These are phyloP conservation scores for Euglossa dilemma DNA, from an alignment of 1,140 invertebrate genomes.

Conservation along the genomic window DNA sequence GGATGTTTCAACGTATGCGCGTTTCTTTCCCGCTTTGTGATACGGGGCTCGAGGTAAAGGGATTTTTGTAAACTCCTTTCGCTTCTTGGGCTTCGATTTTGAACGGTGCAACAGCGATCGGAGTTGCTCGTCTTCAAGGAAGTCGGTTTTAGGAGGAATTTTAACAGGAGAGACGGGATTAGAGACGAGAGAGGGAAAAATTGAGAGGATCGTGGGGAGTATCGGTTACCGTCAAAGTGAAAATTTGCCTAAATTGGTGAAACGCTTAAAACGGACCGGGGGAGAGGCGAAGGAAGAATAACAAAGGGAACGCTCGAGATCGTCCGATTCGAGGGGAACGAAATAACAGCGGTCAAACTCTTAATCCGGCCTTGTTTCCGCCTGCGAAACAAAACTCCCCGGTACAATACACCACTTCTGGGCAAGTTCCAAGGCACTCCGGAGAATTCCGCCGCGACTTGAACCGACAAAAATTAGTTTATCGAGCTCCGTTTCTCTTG, in stretches of 20 bases:
- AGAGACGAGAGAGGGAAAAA: neutral
- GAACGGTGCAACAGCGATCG: too few species aligned
- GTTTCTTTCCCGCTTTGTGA: too few species aligned
- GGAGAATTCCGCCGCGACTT: conserved; percentile 12
- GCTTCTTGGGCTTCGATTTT: too few species aligned
- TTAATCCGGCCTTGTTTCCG: conserved; percentile 32
- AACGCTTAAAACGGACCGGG: neutral
- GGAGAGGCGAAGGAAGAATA: neutral
- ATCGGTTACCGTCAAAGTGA: conserved; percentile 12
- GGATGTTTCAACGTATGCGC: too few species aligned
- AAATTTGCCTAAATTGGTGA: conserved; percentile 9
- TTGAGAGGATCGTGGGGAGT: neutral
- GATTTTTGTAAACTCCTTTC: too few species aligned
- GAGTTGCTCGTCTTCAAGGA: too few species aligned
- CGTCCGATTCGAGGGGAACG: conserved; percentile 19
- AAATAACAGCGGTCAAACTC: conserved; percentile 39
- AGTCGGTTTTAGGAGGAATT: too few species aligned
- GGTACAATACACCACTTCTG: conserved; percentile 5
- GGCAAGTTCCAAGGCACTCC: neutral
- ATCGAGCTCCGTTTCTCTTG: conserved; percentile 21
- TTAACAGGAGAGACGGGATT: too few species aligned
- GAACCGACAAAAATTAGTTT: conserved; percentile 29
- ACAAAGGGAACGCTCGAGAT: conserved; percentile 24
- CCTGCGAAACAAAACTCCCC: conserved; percentile 13
- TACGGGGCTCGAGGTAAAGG: too few species aligned